These are phyloP conservation scores for Dicycla oo DNA, from an alignment of 2,888 invertebrate species.

Conservation along the genomic window DNA sequence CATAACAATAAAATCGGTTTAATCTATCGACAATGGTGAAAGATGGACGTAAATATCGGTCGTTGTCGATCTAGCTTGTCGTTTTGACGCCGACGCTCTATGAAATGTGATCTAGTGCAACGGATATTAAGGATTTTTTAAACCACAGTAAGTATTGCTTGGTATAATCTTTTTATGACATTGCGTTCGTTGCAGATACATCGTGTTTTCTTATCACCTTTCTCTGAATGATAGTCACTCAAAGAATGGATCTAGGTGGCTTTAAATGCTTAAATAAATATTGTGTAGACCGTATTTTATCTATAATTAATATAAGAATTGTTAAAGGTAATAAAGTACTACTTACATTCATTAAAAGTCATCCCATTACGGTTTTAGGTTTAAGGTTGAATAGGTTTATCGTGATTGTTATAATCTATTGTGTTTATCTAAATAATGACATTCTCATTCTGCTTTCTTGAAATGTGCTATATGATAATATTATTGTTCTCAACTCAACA, in stretches of 20 bases:
- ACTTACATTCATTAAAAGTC: neutral
- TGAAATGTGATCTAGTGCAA: slow-evolving; percentile 83
- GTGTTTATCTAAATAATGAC: neutral
- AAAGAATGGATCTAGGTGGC: slow-evolving; percentile 12
- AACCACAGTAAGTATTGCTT: slow-evolving; percentile 76
- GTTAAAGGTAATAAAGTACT: neutral
- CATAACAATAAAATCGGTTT: slow-evolving; percentile 53
- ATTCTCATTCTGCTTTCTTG: neutral
- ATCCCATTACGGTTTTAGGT: too few relatives aligned
- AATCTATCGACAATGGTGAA: slow-evolving; percentile 76
- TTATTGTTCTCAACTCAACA: neutral
- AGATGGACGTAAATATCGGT: slow-evolving; percentile 81
- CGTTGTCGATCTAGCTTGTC: slow-evolving; percentile 77
- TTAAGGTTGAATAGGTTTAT: neutral
- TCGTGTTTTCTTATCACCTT: slow-evolving; percentile 49
- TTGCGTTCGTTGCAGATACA: slow-evolving; percentile 20
- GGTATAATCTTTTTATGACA: slow-evolving; percentile 16
- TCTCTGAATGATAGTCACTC: slow-evolving; percentile 23
- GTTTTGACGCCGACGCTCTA: slow-evolving; percentile 74
- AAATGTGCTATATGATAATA: neutral
- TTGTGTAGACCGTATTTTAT: neutral
- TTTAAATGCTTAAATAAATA: slow-evolving; percentile 2
- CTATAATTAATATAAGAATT: neutral
- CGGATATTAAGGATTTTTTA: slow-evolving; percentile 73
- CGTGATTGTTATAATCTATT: neutral